Conservation (phyloP, 2,888 invertebrate genomes). For the Drosophila silvestris region DNA sequence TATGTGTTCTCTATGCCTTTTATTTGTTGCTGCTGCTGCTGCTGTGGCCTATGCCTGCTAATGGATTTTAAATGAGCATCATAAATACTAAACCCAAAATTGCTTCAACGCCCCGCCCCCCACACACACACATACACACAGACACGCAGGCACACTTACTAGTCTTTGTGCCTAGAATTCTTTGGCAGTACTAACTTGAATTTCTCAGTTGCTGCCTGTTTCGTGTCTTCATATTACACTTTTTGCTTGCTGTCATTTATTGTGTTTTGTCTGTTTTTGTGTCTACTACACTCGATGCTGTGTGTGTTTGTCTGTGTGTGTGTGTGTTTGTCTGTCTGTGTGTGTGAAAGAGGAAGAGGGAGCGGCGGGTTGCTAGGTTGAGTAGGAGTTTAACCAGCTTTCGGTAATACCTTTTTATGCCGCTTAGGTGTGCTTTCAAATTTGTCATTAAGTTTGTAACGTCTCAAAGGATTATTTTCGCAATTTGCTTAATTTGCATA, state of each 20-base stretch:
- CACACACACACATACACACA: neutral
- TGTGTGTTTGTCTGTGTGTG: neutral
- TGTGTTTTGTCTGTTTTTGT: constrained; percentile 25
- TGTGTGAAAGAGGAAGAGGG: neutral
- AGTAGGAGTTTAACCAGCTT: constrained; percentile 38
- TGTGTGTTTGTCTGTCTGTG: neutral
- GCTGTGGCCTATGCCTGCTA: constrained; percentile 72
- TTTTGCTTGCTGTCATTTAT: constrained; percentile 69
- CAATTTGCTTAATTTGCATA: constrained; percentile 40
- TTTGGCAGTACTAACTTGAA: constrained; percentile 29
- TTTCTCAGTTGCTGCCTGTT: constrained; percentile 30
- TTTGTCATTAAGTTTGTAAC: constrained; percentile 50
- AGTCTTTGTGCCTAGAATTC: constrained; percentile 10
- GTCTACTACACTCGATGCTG: constrained; percentile 14
- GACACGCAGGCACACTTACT: neutral
- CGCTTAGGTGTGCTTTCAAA: constrained; percentile 45
- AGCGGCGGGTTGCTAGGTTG: neutral
- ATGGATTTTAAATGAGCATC: constrained; percentile 85
- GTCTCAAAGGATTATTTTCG: constrained; percentile 25
- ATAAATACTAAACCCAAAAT: constrained; percentile 82
- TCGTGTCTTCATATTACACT: constrained; percentile 51
- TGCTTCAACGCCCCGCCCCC: constrained; percentile 58
- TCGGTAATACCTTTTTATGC: constrained; percentile 43
- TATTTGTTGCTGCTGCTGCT: constrained; percentile 47
- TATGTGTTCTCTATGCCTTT: constrained; percentile 35